phyloP scores from a whole-genome alignment of 2,113 vertebrate species.

The Leucopsar rothschildi region DNA sequence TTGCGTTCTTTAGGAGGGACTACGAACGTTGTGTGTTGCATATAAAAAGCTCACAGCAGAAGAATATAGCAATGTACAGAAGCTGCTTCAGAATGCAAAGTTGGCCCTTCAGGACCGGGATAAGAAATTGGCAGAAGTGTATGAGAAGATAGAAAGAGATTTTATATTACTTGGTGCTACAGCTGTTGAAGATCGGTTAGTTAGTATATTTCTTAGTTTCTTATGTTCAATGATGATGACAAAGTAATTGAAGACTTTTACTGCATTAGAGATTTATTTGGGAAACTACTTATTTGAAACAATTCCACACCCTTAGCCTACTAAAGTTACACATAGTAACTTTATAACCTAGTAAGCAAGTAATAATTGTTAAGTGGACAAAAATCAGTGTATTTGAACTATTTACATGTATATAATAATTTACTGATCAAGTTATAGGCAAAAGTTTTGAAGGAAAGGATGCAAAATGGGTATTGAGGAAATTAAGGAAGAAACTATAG shows the following conservation, averaged over 20 bases:
- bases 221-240: not conserved
- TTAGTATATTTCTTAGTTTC: conserved; percentile 41
- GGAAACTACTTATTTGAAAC: not conserved
- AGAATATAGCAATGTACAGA: conserved; percentile 76
- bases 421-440: not conserved
- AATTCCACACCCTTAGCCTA: not conserved
- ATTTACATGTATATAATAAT: not conserved
- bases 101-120: conserved; percentile 91
- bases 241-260: not conserved
- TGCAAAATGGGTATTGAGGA: not conserved
- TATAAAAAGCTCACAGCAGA: conserved; percentile 81
- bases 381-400: not conserved
- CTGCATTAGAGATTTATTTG: not conserved
- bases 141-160: conserved; percentile 88
- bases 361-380: not conserved
- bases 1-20: conserved; percentile 79
- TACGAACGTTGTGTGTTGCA: conserved; percentile 91
- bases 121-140: conserved; percentile 87
- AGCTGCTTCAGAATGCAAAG: conserved; percentile 80
- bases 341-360: not conserved
- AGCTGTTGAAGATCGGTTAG: conserved; percentile 95
- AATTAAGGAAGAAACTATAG: not conserved
- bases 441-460: not conserved
- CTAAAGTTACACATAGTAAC: not conserved
- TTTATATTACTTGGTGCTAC: conserved; percentile 93